A percentile compares a stretch with the other conserved stretches of the same genome.
Evolutionary conservation across 2,888 invertebrate genomes (phyloP).

Genomic region (Megalurothrips usitatus): DNA sequence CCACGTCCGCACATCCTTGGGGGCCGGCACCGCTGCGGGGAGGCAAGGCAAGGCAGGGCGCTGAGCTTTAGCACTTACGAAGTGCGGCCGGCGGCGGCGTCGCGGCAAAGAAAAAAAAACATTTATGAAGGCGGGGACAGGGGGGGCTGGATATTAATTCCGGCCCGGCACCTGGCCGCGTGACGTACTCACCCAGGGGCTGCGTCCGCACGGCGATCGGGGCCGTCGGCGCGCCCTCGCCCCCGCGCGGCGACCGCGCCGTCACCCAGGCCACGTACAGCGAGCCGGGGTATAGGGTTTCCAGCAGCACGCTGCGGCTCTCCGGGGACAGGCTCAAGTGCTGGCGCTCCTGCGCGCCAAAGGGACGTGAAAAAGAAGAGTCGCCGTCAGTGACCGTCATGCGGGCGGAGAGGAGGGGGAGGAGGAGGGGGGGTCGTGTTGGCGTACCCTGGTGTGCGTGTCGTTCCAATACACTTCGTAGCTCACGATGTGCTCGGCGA

Average conservation of each 20-base stretch:
- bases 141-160: no score
- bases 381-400: not conserved
- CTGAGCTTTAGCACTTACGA: not conserved
- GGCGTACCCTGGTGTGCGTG: not conserved
- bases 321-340: slow-evolving; percentile 10
- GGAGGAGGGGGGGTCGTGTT: not conserved
- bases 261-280: slow-evolving; percentile 12
- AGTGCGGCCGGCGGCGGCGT: no score
- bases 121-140: no score
- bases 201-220: not conserved
- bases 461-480: slow-evolving; percentile 16
- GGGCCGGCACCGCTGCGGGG: slow-evolving; percentile 54
- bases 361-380: not conserved
- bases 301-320: slow-evolving; percentile 6
- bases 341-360: not conserved
- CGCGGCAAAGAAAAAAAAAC: no score
- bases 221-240: slow-evolving; percentile 9
- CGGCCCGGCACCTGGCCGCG: not conserved
- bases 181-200: not conserved
- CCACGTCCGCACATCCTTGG: slow-evolving; percentile 50
- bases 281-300: slow-evolving; percentile 9
- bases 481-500: slow-evolving; percentile 1
- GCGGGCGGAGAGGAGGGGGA: not conserved
- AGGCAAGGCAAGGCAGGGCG: not conserved
- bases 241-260: not conserved